These are phyloP conservation scores for Sylvilagus floridanus DNA, from an alignment of 2,797 vertebrate species.

Conservation along the genomic window DNA sequence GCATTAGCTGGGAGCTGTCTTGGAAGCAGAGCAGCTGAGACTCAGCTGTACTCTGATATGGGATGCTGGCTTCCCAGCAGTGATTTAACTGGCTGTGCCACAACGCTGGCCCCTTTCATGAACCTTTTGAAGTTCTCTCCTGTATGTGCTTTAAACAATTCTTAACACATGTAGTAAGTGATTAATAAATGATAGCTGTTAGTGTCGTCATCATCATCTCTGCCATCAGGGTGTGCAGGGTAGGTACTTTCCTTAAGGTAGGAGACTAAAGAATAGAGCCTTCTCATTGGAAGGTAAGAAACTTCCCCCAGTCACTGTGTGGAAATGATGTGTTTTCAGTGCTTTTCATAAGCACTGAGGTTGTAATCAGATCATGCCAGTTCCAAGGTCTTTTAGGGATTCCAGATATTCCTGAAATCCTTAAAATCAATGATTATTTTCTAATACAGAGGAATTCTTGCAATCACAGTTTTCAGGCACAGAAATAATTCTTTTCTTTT, in stretches of 20 bases:
- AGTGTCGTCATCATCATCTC: background rate
- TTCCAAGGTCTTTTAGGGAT: slow-evolving; percentile 21
- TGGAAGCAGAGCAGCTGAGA: too few species aligned
- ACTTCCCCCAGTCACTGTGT: background rate
- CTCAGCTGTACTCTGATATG: too few species aligned
- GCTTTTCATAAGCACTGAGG: background rate
- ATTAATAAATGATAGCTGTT: background rate
- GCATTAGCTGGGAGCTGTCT: too few species aligned
- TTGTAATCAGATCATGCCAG: background rate
- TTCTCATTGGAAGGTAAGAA: background rate
- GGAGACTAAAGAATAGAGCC: background rate
- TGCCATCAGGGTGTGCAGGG: background rate
- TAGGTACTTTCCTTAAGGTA: background rate
- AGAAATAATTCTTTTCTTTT: background rate
- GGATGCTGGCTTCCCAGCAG: too few species aligned
- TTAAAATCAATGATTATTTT: background rate
- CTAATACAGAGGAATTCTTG: background rate
- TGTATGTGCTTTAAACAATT: background rate
- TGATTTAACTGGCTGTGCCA: too few species aligned
- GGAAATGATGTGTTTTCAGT: background rate
- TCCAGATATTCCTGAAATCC: slow-evolving; percentile 30
- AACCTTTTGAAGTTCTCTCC: too few species aligned
- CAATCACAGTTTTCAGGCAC: slow-evolving; percentile 6
- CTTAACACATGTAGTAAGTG: background rate
- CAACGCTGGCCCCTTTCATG: too few species aligned